Evolutionary conservation across 2,113 vertebrate genomes (phyloP).

Genomic region (Chaetodon auriga): DNA sequence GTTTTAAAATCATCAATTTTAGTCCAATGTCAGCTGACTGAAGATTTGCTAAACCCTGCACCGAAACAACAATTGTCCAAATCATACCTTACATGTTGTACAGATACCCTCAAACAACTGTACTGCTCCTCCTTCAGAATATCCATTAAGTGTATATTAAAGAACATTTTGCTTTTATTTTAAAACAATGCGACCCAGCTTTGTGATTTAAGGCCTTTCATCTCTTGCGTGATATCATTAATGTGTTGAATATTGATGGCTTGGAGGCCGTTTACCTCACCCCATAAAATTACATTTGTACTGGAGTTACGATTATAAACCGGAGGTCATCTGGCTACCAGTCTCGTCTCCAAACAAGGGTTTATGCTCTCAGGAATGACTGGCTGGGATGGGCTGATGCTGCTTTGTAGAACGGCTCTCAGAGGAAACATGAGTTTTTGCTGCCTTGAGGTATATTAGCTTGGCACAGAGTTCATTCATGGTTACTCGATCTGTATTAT

Average conservation of each 20-base stretch:
- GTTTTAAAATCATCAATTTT: not conserved
- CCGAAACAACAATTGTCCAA: not conserved
- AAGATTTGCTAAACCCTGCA: not conserved
- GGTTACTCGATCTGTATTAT: slow-evolving; percentile 28
- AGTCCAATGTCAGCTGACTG: not conserved
- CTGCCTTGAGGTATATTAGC: not conserved
- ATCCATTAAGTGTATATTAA: too few relatives aligned
- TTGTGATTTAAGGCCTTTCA: slow-evolving; percentile 10
- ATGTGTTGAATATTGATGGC: slow-evolving; percentile 1
- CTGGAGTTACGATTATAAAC: slow-evolving; percentile 24
- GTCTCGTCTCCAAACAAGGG: slow-evolving; percentile 18
- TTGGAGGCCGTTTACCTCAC: slow-evolving; percentile 18
- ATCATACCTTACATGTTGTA: not conserved
- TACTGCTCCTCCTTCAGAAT: not conserved
- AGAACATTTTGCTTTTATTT: too few relatives aligned
- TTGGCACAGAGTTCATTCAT: slow-evolving; percentile 1
- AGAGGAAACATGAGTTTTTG: slow-evolving; percentile 14
- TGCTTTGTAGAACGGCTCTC: slow-evolving; percentile 9
- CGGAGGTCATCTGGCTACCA: slow-evolving; percentile 36
- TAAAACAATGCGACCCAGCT: not conserved
- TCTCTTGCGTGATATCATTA: slow-evolving; percentile 6
- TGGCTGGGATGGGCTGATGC: not conserved
- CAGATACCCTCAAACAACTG: too few relatives aligned
- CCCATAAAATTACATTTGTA: not conserved
- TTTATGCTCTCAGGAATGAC: slow-evolving; percentile 19